phyloP scores from a whole-genome alignment of 2,113 vertebrate genomes.

The Oryzias celebensis region DNA sequence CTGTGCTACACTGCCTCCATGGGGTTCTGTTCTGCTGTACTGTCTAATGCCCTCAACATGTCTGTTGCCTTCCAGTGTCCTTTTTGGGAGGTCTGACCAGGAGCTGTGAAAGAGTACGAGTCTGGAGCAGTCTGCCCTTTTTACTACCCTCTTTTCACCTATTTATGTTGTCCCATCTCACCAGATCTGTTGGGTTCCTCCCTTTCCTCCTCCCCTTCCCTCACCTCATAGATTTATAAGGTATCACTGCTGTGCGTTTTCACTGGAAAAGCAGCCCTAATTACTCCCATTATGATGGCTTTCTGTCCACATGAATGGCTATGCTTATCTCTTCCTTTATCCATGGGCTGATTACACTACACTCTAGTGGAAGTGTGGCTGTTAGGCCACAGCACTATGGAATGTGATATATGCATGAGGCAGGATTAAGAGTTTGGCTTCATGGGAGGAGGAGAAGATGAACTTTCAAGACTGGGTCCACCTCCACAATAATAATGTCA shows the following conservation, averaged over 20 bases:
- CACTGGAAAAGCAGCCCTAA: constrained; percentile 44
- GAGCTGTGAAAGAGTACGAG: constrained; percentile 71
- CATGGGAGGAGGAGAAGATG: constrained; percentile 28
- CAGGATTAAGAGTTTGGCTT: constrained; percentile 63
- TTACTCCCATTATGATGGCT: constrained; percentile 59
- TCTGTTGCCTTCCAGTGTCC: constrained; percentile 75
- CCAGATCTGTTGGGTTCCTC: constrained; percentile 23
- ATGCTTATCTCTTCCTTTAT: constrained; percentile 56
- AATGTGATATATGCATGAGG: constrained; percentile 71
- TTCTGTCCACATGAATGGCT: constrained; percentile 60
- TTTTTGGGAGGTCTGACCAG: constrained; percentile 65
- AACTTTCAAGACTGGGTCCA: constrained; percentile 34
- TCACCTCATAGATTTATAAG: constrained; percentile 62
- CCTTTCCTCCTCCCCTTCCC: constrained; percentile 23
- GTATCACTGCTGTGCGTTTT: constrained; percentile 65
- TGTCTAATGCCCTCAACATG: constrained; percentile 69
- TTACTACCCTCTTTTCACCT: constrained; percentile 35
- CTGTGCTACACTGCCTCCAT: constrained; percentile 47
- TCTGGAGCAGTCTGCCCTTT: constrained; percentile 59
- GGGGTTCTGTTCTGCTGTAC: constrained; percentile 41
- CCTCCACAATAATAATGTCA: constrained; percentile 56
- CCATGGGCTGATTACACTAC: constrained; percentile 52
- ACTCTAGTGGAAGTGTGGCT: constrained; percentile 50
- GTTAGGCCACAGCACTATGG: constrained; percentile 45
- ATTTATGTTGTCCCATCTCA: constrained; percentile 38